Evolutionary conservation across 2,113 vertebrate species (phyloP).

Genomic region (Stictonetta naevosa): DNA sequence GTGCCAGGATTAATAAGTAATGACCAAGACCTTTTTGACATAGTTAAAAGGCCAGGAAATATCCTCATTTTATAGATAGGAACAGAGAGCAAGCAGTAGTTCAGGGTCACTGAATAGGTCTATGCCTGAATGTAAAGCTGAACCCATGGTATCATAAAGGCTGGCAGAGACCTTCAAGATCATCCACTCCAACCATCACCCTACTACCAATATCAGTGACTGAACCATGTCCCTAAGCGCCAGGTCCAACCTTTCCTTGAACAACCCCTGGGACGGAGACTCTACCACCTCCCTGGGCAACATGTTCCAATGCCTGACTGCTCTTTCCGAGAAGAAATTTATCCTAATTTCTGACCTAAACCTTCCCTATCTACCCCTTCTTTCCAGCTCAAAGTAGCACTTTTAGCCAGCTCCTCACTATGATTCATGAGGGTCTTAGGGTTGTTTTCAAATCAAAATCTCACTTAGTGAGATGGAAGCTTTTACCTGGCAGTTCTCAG

Average conservation of each 20-base stretch:
- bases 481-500: background rate
- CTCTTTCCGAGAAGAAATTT: too few relatives aligned
- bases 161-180: too few relatives aligned
- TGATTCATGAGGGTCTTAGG: background rate
- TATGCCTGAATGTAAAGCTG: background rate
- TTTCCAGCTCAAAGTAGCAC: background rate
- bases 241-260: too few relatives aligned
- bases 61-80: background rate
- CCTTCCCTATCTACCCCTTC: background rate
- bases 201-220: too few relatives aligned
- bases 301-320: too few relatives aligned
- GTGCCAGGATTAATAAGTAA: conserved; percentile 11
- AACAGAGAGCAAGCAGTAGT: background rate
- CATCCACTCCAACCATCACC: too few relatives aligned
- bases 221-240: too few relatives aligned
- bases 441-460: background rate
- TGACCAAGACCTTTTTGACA: background rate
- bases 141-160: background rate
- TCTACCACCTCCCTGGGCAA: too few relatives aligned
- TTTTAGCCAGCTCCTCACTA: background rate
- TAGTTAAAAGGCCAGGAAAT: background rate
- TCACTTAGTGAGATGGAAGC: background rate
- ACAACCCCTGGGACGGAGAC: too few relatives aligned
- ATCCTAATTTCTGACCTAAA: too few relatives aligned
- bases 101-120: background rate